phyloP scores from a whole-genome alignment of 2,797 vertebrate genomes.

The Amazona finschi region DNA sequence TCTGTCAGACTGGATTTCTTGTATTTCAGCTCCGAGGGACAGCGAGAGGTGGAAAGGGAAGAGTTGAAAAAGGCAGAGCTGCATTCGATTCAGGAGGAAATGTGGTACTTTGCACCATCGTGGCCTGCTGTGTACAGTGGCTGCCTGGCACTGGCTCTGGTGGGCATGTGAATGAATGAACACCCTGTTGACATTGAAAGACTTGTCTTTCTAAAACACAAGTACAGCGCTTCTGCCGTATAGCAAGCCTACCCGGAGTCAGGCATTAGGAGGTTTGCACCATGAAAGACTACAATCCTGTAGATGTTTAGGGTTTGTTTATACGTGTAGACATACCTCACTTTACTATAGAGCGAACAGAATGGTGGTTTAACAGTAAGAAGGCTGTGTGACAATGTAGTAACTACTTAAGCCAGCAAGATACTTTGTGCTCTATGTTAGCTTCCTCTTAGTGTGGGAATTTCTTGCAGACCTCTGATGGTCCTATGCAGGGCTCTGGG shows the following conservation, averaged over 20 bases:
- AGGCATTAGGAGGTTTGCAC: background rate
- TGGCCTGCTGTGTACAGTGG: background rate
- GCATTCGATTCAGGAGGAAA: background rate
- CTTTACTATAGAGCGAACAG: background rate
- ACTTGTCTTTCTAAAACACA: background rate
- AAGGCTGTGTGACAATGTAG: background rate
- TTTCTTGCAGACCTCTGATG: background rate
- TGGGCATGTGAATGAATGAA: background rate
- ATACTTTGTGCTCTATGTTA: background rate
- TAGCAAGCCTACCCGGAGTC: background rate
- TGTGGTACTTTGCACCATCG: background rate
- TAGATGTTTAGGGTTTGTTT: background rate
- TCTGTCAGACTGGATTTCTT: background rate
- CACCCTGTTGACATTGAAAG: background rate
- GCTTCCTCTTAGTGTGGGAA: background rate
- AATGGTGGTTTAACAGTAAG: background rate
- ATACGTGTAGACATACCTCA: fast-evolving
- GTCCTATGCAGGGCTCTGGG: background rate
- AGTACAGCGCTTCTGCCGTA: background rate
- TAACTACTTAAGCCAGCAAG: background rate
- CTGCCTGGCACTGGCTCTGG: background rate
- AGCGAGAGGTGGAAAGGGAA: background rate
- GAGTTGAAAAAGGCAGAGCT: background rate
- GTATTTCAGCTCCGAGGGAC: background rate
- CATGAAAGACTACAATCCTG: background rate